These are phyloP conservation scores for Drosophila insularis DNA, from an alignment of 1,140 invertebrate genomes.

Conservation along the genomic window DNA sequence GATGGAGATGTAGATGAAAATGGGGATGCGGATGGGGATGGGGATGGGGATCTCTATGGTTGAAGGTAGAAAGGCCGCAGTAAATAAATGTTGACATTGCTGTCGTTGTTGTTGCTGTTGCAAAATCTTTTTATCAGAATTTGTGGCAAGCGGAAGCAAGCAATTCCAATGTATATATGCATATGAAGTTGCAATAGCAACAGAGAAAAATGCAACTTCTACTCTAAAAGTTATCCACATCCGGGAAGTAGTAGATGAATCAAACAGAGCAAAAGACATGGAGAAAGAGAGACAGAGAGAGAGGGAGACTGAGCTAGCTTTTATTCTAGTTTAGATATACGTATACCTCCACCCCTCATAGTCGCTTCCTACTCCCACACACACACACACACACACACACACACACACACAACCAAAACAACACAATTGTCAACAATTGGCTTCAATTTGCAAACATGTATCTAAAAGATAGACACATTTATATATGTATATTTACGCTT, in stretches of 20 bases:
- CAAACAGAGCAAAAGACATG: too few relatives aligned
- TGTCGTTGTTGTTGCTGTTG: background rate
- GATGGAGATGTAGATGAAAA: background rate
- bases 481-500: conserved; percentile 16
- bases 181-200: conserved; percentile 26
- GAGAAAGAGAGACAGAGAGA: background rate
- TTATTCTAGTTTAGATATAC: conserved; percentile 29
- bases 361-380: conserved; percentile 17
- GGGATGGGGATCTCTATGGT: background rate
- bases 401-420: too few relatives aligned
- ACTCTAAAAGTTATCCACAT: conserved; percentile 30
- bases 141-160: conserved; percentile 51
- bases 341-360: conserved; percentile 46
- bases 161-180: conserved; percentile 36
- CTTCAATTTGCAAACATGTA: conserved; percentile 54
- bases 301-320: background rate
- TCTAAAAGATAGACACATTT: conserved; percentile 40
- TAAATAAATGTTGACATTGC: conserved; percentile 43
- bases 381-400: too few relatives aligned
- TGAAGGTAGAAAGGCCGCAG: background rate
- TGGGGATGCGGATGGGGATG: background rate
- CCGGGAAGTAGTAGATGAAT: conserved; percentile 41
- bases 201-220: conserved; percentile 45
- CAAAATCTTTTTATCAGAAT: conserved; percentile 38
- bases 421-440: conserved; percentile 64